Percentiles rank a stretch among this genome's conserved stretches.
Evolutionary conservation across 2,113 vertebrate species (phyloP).

Genomic region (Crotalus viridis): DNA sequence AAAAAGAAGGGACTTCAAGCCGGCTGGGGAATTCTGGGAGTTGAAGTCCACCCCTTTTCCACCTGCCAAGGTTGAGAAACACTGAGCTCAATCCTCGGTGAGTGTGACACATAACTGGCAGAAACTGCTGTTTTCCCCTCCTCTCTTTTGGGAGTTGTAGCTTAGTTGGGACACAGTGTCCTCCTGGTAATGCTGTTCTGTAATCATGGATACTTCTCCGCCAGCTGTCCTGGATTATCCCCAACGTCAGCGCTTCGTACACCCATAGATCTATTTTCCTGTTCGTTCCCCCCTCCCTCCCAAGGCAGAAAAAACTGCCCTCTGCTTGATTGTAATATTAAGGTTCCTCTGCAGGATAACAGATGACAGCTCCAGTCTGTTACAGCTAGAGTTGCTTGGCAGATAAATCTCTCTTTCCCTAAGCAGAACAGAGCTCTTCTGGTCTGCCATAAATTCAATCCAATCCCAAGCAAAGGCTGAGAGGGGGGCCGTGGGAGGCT

Average conservation of each 20-base stretch:
- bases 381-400: neutral
- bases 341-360: neutral
- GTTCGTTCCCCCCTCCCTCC: rapidly evolving
- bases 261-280: neutral
- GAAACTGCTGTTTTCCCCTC: neutral
- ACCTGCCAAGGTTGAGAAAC: neutral
- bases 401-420: neutral
- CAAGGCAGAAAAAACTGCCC: neutral
- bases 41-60: neutral
- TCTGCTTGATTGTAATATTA: neutral
- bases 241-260: neutral
- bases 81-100: neutral
- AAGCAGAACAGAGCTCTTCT: neutral
- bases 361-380: neutral
- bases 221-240: neutral
- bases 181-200: neutral
- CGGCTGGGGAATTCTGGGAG: neutral
- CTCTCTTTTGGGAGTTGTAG: neutral
- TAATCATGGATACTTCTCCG: neutral
- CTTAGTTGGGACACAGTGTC: neutral
- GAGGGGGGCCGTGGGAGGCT: neutral
- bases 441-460: neutral
- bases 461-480: no score
- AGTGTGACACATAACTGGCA: no score
- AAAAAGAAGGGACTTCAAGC: no score